phyloP scores from a whole-genome alignment of 2,888 invertebrate species.

The Xiphydria camelus region DNA sequence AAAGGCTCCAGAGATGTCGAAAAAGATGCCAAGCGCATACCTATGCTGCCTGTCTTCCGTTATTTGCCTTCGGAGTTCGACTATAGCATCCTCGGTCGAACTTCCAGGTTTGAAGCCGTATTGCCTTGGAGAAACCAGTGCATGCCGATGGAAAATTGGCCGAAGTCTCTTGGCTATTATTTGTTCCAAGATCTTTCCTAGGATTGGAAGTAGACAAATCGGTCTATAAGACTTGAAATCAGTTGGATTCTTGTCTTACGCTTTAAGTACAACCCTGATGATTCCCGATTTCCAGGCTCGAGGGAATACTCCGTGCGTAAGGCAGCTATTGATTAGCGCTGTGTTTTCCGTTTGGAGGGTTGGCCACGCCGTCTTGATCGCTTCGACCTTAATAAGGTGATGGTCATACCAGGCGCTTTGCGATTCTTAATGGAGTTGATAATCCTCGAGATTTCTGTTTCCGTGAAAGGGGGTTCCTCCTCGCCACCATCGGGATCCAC shows the following conservation, averaged over 20 bases:
- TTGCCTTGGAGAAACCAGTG: not conserved
- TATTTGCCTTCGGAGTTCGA: not conserved
- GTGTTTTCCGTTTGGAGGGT: not conserved
- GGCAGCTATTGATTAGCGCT: not conserved
- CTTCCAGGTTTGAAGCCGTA: not conserved
- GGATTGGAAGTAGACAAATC: not conserved
- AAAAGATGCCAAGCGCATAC: not conserved
- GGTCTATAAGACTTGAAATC: not conserved
- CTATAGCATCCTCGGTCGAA: not conserved
- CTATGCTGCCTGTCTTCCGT: not conserved
- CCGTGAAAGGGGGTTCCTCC: too few species aligned
- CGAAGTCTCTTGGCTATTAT: not conserved
- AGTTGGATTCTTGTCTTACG: not conserved
- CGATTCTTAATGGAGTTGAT: not conserved
- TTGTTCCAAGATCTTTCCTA: not conserved
- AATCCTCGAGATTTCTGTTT: too few species aligned
- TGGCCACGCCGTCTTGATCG: not conserved
- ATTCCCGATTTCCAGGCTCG: constrained; percentile 9
- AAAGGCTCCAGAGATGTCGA: not conserved
- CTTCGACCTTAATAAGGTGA: constrained; percentile 4
- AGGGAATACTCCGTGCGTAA: constrained; percentile 4
- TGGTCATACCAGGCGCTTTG: too few species aligned
- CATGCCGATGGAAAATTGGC: not conserved
- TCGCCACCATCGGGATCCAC: too few species aligned
- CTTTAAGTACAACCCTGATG: constrained; percentile 8